Base-by-base conservation (phyloP, 2,888 invertebrate species). In the Linnaemya vulpina region DNA sequence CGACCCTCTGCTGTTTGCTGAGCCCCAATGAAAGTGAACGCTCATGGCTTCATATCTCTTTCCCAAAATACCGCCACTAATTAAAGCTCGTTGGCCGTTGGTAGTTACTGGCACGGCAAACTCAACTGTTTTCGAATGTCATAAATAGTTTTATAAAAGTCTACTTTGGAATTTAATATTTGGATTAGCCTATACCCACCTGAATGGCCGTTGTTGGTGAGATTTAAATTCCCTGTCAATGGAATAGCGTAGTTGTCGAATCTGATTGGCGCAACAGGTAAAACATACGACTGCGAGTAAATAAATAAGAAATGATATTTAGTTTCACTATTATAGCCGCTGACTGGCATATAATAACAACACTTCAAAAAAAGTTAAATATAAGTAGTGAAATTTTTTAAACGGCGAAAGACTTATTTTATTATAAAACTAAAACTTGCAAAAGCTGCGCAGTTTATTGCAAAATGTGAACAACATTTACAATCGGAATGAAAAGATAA, bases 171-270 rank as follows among this genome's bases (percentile, higher is more conserved):
- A 20, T 0, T 17, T 40, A 11, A 22, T 51, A 8, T 51, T 20
- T 53, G 1, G 22, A 10, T 53, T 51, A 9, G 0, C 8, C 20
- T 49, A 2, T 7, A 55, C 87, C 77, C 86, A 90, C 92, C 89
- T 87, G 96, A 94, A 91, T 95, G 95, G n/a, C 96, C 96, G 88
- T 95, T 95, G 89, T 96, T 96, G 30, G 93, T 94, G 65, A 95
- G 92, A 13, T 93, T 93, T 13, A 95, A 90, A 0, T 95, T 94
- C 8, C 93, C 93, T 1, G 94, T 93, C 11, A 96, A 91, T 5
- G 80, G 84, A 89, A 95, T 94, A 88, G 94, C 94, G 91, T 95
- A 96, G 22, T 95, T 94, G 25, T 74, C 86, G 60, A 90, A 90
- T 15, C 49, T 73, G 38, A 90, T 80, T 0, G 90, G 88, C 13